Percentiles rank a stretch among this genome's conserved stretches.
Conservation (phyloP, 2,888 invertebrate species). For the Dicycla oo region DNA sequence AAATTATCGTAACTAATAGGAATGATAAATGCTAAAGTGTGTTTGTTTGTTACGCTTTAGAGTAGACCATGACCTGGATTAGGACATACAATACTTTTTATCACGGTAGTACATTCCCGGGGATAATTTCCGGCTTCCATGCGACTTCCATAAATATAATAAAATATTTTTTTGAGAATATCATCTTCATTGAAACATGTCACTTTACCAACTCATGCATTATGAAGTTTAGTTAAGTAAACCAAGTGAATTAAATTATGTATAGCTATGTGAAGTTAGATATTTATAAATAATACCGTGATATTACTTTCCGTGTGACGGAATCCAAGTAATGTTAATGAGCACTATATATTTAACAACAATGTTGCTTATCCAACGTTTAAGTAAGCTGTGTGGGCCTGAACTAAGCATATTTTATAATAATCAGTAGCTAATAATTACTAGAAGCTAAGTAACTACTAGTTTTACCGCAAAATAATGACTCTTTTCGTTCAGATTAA, state of each 20-base stretch:
- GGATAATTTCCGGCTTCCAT: no score
- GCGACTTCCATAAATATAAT: not conserved
- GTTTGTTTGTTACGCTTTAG: no score
- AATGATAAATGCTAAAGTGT: no score
- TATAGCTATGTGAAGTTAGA: not conserved
- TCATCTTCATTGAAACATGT: not conserved
- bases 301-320: constrained; percentile 5
- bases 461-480: constrained; percentile 36
- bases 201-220: not conserved
- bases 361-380: constrained; percentile 16
- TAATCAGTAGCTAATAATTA: constrained; percentile 6
- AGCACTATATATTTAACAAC: constrained; percentile 26
- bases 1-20: not conserved
- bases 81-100: no score
- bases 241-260: not conserved
- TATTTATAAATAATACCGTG: not conserved
- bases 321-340: constrained; percentile 24
- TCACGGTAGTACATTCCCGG: no score
- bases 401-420: not conserved
- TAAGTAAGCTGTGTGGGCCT: not conserved
- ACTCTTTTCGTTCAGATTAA: not conserved
- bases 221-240: not conserved
- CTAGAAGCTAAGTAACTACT: not conserved
- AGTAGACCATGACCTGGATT: no score
- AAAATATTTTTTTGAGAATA: not conserved